These are phyloP conservation scores for Melanaphis sacchari DNA, from an alignment of 1,140 invertebrate genomes.

Conservation along the genomic window DNA sequence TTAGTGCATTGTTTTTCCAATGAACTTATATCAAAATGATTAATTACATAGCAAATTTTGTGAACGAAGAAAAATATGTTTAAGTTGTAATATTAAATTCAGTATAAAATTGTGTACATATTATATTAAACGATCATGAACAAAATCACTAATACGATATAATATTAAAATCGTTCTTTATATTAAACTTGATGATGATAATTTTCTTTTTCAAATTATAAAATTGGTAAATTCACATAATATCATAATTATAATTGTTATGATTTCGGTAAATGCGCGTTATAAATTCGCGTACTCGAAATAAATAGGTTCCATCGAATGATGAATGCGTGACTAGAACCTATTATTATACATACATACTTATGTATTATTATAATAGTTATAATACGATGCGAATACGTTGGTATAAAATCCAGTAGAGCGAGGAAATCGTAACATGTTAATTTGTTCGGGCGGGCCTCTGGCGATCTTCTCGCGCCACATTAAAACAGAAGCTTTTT, in stretches of 20 bases:
- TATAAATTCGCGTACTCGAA: background rate
- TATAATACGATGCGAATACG: background rate
- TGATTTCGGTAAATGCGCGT: background rate
- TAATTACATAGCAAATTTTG: background rate
- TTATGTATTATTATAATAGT: background rate
- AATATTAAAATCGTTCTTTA: background rate
- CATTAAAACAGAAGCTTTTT: conserved; percentile 11
- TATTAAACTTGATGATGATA: background rate
- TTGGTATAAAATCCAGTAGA: background rate
- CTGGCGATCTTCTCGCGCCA: background rate
- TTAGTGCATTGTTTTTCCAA: too few relatives aligned
- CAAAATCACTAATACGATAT: background rate
- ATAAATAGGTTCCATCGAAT: background rate
- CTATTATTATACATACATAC: background rate
- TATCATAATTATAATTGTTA: background rate
- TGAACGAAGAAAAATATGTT: background rate
- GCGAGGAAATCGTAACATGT: conserved; percentile 32
- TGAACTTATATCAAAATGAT: too few relatives aligned
- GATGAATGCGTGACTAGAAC: conserved; percentile 9
- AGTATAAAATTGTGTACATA: background rate
- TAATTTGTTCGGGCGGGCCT: background rate
- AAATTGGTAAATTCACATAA: background rate
- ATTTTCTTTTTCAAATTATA: background rate
- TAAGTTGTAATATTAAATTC: background rate
- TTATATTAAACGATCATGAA: background rate